A percentile compares a stretch with the other conserved stretches of the same genome.
Conservation (phyloP, 2,797 vertebrate species). For the Sebastes itinus region DNA sequence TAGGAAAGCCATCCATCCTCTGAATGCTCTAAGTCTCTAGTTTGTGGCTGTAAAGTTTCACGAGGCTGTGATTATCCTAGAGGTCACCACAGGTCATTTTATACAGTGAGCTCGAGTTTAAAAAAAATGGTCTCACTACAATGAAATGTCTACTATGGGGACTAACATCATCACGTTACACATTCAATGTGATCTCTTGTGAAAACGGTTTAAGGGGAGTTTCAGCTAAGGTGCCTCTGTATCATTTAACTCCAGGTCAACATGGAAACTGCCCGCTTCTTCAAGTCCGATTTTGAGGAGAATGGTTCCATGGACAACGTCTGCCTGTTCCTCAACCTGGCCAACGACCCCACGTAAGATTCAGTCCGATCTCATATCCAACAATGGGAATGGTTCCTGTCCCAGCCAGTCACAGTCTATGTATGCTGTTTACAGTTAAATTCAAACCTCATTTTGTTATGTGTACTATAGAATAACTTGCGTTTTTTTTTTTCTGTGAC, state of each 20-base stretch:
- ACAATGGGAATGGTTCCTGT: background rate
- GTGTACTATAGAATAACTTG: background rate
- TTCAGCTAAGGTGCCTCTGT: background rate
- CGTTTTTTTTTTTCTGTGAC: background rate
- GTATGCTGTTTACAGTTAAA: background rate
- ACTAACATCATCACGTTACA: background rate
- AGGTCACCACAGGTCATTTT: no score
- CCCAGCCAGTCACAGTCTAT: background rate
- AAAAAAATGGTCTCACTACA: no score
- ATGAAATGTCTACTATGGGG: no score
- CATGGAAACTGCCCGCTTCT: conserved; percentile 86
- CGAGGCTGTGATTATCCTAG: no score
- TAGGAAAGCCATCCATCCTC: background rate
- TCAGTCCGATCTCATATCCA: background rate
- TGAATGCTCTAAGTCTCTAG: background rate
- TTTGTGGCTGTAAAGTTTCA: background rate
- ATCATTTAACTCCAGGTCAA: conserved; percentile 74
- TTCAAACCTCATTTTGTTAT: background rate
- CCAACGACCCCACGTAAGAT: conserved; percentile 85
- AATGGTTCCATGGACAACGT: conserved; percentile 87
- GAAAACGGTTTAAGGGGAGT: background rate
- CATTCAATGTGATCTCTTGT: background rate
- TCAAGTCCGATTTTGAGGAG: conserved; percentile 85
- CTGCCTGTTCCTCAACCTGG: conserved; percentile 84
- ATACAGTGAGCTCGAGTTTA: no score